Base-by-base conservation (phyloP, 2,888 invertebrate genomes). In the Nomada ferruginata region DNA sequence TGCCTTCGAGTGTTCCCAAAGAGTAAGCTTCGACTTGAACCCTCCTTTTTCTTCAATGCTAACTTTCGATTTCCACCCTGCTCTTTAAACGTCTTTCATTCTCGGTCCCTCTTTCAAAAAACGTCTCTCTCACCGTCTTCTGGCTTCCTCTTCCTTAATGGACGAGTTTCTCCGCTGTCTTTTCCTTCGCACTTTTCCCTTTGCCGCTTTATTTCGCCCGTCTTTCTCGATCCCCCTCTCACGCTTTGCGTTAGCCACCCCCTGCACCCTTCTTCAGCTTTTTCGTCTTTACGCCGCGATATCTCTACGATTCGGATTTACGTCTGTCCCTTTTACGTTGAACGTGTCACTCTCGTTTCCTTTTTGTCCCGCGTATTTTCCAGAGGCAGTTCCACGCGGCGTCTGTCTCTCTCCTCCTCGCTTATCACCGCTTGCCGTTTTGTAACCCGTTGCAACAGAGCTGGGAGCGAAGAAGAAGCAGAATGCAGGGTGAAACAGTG, bases 361-460 rank as follows among this genome's bases (percentile, higher is more conserved):
- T 70, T 66, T 60, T 52, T 52, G 66, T 52, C 61, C 57, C n/a
- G 7, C 65, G 29, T 11, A 36, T 23, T n/a, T 11, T 55, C 11
- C 29, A 23, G 15, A 26, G 47, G 7, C 29, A 18, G 29, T 57
- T 26, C 23, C 15, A n/a, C 26, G 50, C 63, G 36, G 18, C 10
- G 15, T 61, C 44, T 61, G 13, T 53, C 50, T 77, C 75, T 66
- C 78, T 72, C 80, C 78, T 61, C 52, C 74, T 70, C 73, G 66
- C 66, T 71, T 78, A 71, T 71, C 78, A 9, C 69, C 71, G 50
- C 66, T 59, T 60, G 65, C 73, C 76, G 81, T 76, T 81, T 77
- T 60, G 57, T 64, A 61, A 69, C 44, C 69, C 61, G 65, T 70
- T 59, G 64, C 60, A 61, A 59, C 55, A 55, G 74, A 63, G 2